A percentile compares a stretch with the other conserved stretches of the same genome.
phyloP scores from a whole-genome alignment of 2,888 invertebrate species.

The Prosopocoilus inquinatus region DNA sequence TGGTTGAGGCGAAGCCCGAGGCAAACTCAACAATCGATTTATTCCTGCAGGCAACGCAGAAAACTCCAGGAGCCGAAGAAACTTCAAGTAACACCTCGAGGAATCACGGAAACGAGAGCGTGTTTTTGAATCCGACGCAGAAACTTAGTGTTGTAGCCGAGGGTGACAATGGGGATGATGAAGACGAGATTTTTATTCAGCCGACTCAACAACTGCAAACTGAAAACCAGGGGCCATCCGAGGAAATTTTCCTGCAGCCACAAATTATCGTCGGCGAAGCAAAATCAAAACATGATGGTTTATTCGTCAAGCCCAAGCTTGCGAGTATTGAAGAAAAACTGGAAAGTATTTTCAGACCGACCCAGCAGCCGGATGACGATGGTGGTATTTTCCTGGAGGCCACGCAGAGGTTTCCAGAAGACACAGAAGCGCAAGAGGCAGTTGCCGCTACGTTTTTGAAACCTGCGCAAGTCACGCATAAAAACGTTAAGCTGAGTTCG shows the following conservation, averaged over 20 bases:
- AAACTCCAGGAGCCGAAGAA: conserved; percentile 1
- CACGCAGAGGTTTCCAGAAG: conserved; percentile 4
- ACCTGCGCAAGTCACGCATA: not conserved
- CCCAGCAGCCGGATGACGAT: conserved; percentile 4
- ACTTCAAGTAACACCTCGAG: conserved; percentile 5
- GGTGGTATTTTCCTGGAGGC: conserved; percentile 9
- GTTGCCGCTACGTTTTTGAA: not conserved
- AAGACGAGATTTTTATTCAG: conserved; percentile 17
- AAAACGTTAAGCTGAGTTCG: not conserved
- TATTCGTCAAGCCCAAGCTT: no score
- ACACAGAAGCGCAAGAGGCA: not conserved
- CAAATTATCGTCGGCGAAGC: no score
- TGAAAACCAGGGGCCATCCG: no score
- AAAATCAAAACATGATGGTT: no score
- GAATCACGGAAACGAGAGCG: not conserved
- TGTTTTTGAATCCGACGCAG: conserved; percentile 27
- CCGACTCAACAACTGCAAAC: conserved; percentile 16
- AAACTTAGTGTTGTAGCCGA: not conserved
- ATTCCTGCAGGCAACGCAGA: conserved; percentile 19
- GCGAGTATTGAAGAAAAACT: conserved; percentile 8
- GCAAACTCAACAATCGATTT: conserved; percentile 14
- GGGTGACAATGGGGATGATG: not conserved
- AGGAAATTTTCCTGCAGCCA: no score
- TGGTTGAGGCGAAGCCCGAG: not conserved
- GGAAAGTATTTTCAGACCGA: conserved; percentile 11